Conservation (phyloP, 92 coral and sea anemone species). For the Heteractis magnifica region DNA sequence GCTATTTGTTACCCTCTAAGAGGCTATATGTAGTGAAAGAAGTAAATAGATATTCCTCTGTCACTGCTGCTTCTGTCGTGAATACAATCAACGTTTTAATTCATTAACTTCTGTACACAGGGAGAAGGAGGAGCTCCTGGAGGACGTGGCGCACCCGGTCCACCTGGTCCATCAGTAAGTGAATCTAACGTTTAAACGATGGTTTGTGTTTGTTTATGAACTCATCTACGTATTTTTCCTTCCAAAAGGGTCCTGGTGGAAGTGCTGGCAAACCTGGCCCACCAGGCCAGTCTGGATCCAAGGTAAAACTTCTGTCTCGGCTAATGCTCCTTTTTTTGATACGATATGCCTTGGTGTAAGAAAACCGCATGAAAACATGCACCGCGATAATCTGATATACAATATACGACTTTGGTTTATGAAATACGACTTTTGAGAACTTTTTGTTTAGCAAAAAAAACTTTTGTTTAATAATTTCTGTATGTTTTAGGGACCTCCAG, state of each 20-base stretch:
- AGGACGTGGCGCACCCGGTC: slow-evolving; percentile 45
- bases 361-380: neutral
- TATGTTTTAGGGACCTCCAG: slow-evolving; percentile 33
- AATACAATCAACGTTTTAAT: no score
- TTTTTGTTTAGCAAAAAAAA: neutral
- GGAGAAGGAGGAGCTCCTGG: slow-evolving; percentile 59
- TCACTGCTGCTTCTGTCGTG: no score
- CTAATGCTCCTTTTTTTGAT: neutral
- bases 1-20: no score
- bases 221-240: neutral
- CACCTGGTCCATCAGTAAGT: slow-evolving; percentile 58
- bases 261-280: slow-evolving; percentile 49
- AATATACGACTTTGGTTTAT: no score
- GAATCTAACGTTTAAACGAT: neutral
- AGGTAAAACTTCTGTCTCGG: slow-evolving; percentile 29
- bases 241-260: slow-evolving; percentile 55
- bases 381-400: neutral
- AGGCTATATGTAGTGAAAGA: no score
- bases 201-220: neutral
- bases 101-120: slow-evolving; percentile 4
- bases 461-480: neutral
- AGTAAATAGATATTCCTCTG: no score
- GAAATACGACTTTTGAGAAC: no score
- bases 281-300: slow-evolving; percentile 48
- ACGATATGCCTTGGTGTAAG: neutral